These are phyloP conservation scores for Procavia capensis DNA, from an alignment of 2,113 vertebrate species.

Conservation along the genomic window DNA sequence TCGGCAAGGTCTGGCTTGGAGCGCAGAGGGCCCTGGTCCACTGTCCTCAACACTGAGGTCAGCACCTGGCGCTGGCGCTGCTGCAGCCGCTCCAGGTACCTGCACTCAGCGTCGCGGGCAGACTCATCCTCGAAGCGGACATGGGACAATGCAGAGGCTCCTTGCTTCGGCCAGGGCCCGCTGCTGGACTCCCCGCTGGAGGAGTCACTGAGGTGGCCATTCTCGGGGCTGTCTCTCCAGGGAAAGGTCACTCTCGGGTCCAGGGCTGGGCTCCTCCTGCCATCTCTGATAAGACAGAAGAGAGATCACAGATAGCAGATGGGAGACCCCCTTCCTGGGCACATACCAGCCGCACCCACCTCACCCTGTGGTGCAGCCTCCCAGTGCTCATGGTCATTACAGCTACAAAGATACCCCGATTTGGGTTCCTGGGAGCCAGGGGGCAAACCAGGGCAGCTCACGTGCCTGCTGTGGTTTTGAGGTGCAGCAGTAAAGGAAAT, in stretches of 20 bases:
- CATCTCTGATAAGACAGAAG: constrained; percentile 72
- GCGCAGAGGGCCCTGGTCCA: constrained; percentile 80
- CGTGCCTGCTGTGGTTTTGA: not conserved
- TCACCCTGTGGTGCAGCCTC: not conserved
- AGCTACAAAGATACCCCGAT: not conserved
- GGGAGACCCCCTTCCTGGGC: not conserved
- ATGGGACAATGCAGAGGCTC: constrained; percentile 85
- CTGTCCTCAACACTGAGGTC: constrained; percentile 1
- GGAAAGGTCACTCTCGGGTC: not conserved
- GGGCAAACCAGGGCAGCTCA: not conserved
- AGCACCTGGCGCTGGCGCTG: constrained; percentile 83
- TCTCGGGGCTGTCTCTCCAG: constrained; percentile 71
- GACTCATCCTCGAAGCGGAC: constrained; percentile 97
- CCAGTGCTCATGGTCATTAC: not conserved
- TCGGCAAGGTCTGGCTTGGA: constrained; percentile 85
- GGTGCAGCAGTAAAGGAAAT: not conserved
- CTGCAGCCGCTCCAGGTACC: constrained; percentile 91
- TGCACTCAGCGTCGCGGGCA: constrained; percentile 89
- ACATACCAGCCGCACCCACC: not conserved
- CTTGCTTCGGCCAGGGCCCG: constrained; percentile 75
- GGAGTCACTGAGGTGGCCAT: constrained; percentile 87
- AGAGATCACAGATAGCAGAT: not conserved
- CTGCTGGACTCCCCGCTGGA: constrained; percentile 86
- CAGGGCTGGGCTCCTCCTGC: constrained; percentile 21
- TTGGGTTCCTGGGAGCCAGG: not conserved